phyloP scores from a whole-genome alignment of 2,797 vertebrate species.

The Natrix natrix region DNA sequence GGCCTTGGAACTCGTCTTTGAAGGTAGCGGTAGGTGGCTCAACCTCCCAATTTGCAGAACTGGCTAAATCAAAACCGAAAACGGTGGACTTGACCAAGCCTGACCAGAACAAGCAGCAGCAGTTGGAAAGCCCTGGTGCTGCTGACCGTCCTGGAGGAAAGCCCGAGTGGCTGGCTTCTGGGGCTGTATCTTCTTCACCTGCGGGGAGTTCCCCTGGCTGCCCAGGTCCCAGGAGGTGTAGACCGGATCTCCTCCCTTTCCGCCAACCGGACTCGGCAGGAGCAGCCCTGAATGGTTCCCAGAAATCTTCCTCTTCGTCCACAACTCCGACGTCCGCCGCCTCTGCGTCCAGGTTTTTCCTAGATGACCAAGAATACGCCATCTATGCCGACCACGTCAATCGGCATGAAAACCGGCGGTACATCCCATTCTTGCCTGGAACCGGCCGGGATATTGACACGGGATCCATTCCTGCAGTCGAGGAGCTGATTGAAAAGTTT shows the following conservation, averaged over 20 bases:
- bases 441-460: constrained; percentile 96
- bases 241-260: constrained; percentile 89
- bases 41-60: constrained; percentile 39
- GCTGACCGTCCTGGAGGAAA: constrained; percentile 56
- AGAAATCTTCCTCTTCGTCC: constrained; percentile 85
- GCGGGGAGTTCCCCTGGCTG: constrained; percentile 69
- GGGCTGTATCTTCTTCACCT: constrained; percentile 56
- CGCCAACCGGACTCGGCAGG: constrained; percentile 85
- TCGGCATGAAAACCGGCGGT: constrained; percentile 92
- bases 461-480: constrained; percentile 85
- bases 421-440: constrained; percentile 91
- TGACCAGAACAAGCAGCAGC: constrained; percentile 59
- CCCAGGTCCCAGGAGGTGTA: constrained; percentile 70
- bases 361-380: constrained; percentile 85
- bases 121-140: constrained; percentile 60
- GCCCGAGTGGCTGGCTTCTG: constrained; percentile 54
- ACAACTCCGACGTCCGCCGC: constrained; percentile 74
- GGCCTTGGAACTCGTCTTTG: constrained; percentile 64
- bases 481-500: constrained; percentile 94
- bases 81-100: constrained; percentile 53
- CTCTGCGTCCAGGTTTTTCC: constrained; percentile 70
- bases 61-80: constrained; percentile 62
- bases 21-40: constrained; percentile 60
- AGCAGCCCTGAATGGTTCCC: constrained; percentile 74
- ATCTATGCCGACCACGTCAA: constrained; percentile 91